Evolutionary conservation across 2,113 vertebrate genomes (phyloP).

Genomic region (Baryphthengus martii): DNA sequence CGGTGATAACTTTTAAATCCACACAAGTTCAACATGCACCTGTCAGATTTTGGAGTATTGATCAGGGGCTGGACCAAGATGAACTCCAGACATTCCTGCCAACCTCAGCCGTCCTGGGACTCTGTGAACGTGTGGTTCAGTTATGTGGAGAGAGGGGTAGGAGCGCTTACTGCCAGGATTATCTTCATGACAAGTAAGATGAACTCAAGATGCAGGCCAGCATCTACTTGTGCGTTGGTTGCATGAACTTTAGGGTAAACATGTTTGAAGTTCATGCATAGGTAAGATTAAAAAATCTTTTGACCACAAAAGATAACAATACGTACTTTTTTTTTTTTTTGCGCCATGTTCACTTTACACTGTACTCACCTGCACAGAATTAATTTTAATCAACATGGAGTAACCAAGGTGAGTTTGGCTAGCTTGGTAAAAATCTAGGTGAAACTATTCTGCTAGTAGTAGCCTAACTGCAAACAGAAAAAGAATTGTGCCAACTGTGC

Average conservation of each 20-base stretch:
- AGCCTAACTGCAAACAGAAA: neutral
- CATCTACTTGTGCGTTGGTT: neutral
- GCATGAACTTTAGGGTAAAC: neutral
- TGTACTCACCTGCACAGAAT: neutral
- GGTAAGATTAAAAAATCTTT: neutral
- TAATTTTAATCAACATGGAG: neutral
- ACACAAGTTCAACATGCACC: neutral
- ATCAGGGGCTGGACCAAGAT: fast-evolving
- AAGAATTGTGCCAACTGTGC: neutral
- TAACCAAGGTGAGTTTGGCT: neutral
- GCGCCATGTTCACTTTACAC: neutral
- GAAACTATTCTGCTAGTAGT: neutral
- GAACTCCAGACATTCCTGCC: neutral
- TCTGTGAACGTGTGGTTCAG: neutral
- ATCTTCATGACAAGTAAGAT: neutral
- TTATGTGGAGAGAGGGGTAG: neutral
- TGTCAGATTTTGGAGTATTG: neutral
- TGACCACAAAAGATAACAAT: neutral
- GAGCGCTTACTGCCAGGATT: neutral
- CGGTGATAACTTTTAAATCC: neutral
- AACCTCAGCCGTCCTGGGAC: neutral
- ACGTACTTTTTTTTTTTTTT: neutral
- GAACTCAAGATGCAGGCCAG: neutral
- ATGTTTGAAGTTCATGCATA: neutral
- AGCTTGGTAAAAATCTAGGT: neutral